Conservation (phyloP, 2,113 vertebrate species). For the Poicephalus meyeri region DNA sequence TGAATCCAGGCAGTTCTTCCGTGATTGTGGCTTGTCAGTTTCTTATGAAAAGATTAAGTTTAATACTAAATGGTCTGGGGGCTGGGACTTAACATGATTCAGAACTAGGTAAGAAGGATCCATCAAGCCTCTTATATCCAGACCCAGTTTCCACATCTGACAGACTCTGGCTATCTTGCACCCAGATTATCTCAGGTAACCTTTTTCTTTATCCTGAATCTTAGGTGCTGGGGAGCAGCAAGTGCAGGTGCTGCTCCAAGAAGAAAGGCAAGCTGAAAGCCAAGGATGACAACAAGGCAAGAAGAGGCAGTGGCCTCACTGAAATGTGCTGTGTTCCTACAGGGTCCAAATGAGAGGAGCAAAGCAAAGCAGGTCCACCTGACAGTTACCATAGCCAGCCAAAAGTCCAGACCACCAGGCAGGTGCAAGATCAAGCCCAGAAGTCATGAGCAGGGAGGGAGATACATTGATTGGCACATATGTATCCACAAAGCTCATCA, state of each 20-base stretch:
- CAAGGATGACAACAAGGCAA: not conserved
- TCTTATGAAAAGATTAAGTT: not conserved
- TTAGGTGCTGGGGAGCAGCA: rapidly evolving
- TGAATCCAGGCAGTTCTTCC: not conserved
- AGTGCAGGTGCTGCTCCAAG: not conserved
- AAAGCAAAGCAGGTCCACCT: not conserved
- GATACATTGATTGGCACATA: not conserved
- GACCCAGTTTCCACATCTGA: not conserved
- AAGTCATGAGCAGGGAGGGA: not conserved
- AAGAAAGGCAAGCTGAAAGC: not conserved
- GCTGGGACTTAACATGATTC: not conserved
- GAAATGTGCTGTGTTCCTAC: not conserved
- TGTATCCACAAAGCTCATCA: not conserved
- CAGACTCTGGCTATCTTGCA: not conserved
- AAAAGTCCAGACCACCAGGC: not conserved
- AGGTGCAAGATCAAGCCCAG: not conserved
- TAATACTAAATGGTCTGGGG: not conserved
- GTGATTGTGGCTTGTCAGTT: not conserved
- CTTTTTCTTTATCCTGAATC: not conserved
- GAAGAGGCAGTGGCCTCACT: not conserved
- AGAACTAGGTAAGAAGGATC: not conserved
- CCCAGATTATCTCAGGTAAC: not conserved
- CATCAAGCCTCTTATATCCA: not conserved
- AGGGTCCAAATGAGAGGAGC: not conserved
- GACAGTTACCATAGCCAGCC: not conserved